phyloP scores from a whole-genome alignment of 2,113 vertebrate species.

The Turdus rufiventris region DNA sequence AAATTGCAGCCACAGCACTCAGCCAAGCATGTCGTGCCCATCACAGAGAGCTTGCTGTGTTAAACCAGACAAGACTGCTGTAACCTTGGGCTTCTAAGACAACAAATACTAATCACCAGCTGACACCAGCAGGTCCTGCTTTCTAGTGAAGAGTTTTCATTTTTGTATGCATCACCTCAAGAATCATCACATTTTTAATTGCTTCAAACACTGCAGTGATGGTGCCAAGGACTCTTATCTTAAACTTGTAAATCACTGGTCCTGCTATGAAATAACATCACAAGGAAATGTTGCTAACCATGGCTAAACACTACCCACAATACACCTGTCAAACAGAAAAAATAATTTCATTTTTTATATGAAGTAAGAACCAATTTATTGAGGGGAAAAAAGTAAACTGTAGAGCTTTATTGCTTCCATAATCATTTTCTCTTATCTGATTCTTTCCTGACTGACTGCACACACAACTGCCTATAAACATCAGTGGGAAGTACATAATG shows the following conservation, averaged over 20 bases:
- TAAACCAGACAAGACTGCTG: neutral
- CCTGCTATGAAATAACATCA: neutral
- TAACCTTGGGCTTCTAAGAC: conserved; percentile 1
- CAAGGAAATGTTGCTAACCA: neutral
- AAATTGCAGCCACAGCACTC: neutral
- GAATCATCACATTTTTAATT: conserved; percentile 19
- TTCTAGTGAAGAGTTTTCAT: neutral
- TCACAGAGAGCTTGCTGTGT: neutral
- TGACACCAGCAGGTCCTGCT: neutral
- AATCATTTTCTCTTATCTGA: neutral
- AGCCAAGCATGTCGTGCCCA: neutral
- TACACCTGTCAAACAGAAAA: neutral
- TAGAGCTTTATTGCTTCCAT: neutral
- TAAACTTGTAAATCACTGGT: neutral
- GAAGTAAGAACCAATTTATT: neutral
- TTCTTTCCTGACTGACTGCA: conserved; percentile 7
- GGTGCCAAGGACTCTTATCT: neutral
- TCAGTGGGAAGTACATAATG: neutral
- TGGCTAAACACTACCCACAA: neutral
- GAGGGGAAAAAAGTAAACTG: neutral
- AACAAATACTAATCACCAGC: neutral
- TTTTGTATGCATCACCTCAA: neutral
- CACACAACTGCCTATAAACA: neutral
- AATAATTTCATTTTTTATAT: neutral
- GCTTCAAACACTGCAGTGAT: neutral